Evolutionary conservation across 1,140 invertebrate genomes (phyloP).

Genomic region (Periplaneta americana): DNA sequence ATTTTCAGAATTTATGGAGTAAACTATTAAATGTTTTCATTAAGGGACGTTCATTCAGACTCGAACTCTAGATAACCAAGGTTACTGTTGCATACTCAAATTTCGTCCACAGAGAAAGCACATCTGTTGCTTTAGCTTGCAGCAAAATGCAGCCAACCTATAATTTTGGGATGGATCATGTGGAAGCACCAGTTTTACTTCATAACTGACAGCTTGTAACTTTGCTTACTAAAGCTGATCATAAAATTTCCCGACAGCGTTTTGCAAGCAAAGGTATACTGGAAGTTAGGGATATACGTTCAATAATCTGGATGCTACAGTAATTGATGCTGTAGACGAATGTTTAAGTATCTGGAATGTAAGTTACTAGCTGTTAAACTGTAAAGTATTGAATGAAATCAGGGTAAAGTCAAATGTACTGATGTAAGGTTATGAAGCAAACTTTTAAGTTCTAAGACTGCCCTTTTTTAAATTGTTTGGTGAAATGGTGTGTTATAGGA

Average conservation of each 20-base stretch:
- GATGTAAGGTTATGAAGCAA: too few relatives aligned
- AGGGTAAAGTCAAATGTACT: too few relatives aligned
- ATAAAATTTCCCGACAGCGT: not conserved
- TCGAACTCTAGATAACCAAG: not conserved
- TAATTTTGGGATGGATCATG: not conserved
- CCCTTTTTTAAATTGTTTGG: too few relatives aligned
- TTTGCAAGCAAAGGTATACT: not conserved
- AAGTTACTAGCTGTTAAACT: too few relatives aligned
- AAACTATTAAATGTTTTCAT: not conserved
- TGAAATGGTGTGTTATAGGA: too few relatives aligned
- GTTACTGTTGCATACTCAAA: not conserved
- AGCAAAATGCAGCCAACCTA: not conserved
- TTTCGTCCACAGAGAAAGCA: not conserved
- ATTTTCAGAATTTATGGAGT: not conserved
- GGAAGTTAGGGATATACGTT: not conserved
- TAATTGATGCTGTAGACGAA: too few relatives aligned
- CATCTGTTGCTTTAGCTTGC: not conserved
- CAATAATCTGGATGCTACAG: too few relatives aligned
- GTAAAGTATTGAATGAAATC: too few relatives aligned
- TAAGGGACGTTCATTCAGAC: not conserved
- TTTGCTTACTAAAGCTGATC: not conserved
- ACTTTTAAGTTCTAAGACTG: too few relatives aligned
- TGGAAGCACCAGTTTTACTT: not conserved
- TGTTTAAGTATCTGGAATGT: too few relatives aligned
- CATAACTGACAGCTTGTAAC: not conserved